phyloP scores from a whole-genome alignment of 2,113 vertebrate species.

The Eolophus roseicapilla region DNA sequence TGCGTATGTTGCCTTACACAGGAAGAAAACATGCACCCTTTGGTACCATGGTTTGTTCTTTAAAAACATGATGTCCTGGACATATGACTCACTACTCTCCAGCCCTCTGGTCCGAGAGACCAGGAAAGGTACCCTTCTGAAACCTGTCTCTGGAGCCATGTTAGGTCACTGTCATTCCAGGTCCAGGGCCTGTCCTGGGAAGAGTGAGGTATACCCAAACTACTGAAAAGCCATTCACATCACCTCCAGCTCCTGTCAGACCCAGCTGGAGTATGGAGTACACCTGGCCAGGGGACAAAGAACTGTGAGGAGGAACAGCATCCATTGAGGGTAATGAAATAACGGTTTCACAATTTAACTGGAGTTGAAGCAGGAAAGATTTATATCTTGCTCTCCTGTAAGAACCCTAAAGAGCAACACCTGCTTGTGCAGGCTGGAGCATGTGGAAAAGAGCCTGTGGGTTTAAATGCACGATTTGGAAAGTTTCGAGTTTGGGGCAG shows the following conservation, averaged over 20 bases:
- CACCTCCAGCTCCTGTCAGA: background rate
- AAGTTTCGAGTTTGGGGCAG: background rate
- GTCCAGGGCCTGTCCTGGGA: background rate
- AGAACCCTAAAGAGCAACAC: background rate
- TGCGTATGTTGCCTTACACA: background rate
- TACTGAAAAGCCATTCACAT: background rate
- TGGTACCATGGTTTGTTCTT: background rate
- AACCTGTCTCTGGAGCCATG: background rate
- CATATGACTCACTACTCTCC: fast-evolving
- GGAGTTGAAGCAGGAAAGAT: background rate
- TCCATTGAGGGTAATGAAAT: background rate
- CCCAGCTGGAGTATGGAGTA: background rate
- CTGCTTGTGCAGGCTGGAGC: background rate
- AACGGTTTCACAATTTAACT: background rate
- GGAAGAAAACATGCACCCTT: fast-evolving
- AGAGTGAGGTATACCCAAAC: background rate
- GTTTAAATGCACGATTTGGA: background rate
- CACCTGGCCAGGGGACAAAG: background rate
- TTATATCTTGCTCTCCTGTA: background rate
- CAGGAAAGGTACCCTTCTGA: background rate
- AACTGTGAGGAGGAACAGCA: background rate
- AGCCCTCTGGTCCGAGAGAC: background rate
- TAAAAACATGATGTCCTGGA: background rate
- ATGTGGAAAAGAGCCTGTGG: background rate
- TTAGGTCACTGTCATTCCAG: background rate